phyloP scores from a whole-genome alignment of 2,113 vertebrate genomes.

The Paedocypris sp. region DNA sequence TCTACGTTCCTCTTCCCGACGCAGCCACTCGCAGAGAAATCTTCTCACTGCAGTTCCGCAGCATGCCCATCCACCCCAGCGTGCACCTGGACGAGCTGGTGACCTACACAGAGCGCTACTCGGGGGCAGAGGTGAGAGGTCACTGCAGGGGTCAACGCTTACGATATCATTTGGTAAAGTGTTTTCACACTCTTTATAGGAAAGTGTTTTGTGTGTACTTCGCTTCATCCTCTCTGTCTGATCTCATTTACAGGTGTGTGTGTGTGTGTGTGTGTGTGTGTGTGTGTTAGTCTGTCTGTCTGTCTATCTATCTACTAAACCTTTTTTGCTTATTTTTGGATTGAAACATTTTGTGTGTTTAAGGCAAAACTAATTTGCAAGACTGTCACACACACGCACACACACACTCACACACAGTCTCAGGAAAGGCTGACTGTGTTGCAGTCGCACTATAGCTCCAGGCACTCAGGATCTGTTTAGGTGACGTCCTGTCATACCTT shows the following conservation, averaged over 20 bases:
- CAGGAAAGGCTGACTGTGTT: too few species aligned
- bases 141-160: not conserved
- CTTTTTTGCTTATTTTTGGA: too few species aligned
- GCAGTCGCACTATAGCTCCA: too few species aligned
- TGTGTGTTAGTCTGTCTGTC: not conserved
- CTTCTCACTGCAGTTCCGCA: slow-evolving; percentile 72
- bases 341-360: too few species aligned
- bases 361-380: too few species aligned
- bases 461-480: too few species aligned
- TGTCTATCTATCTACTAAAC: not conserved
- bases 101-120: slow-evolving; percentile 71
- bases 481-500: too few species aligned
- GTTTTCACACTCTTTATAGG: not conserved
- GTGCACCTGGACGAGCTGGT: slow-evolving; percentile 70
- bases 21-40: slow-evolving; percentile 74
- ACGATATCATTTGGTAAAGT: not conserved
- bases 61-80: slow-evolving; percentile 68
- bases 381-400: too few species aligned
- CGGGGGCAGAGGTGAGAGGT: slow-evolving; percentile 84
- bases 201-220: slow-evolving; percentile 25
- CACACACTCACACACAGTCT: too few species aligned
- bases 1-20: slow-evolving; percentile 87
- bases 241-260: slow-evolving; percentile 38
- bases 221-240: slow-evolving; percentile 38
- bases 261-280: not conserved